A percentile compares a stretch with the other conserved stretches of the same genome.
Evolutionary conservation across 37 sponge, comb jelly and placozoan species (phyloP).

Genomic region (Spongilla lacustris): DNA sequence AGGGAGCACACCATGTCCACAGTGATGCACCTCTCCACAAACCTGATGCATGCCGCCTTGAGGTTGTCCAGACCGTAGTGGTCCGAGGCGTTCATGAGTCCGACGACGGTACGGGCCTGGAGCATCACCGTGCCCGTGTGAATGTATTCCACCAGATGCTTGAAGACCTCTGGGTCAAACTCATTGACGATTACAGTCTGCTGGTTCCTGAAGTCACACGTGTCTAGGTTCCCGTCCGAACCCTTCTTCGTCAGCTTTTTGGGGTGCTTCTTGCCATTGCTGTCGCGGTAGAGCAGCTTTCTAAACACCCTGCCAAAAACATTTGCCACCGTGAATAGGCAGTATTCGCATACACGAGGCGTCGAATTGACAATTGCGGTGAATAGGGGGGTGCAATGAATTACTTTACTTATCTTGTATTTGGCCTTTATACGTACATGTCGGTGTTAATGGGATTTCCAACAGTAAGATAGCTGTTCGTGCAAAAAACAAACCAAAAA

Average conservation of each 20-base stretch:
- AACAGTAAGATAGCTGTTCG: no score
- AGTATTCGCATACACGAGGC: no score
- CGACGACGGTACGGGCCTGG: slow-evolving; percentile 85
- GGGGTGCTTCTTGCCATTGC: slow-evolving; percentile 18
- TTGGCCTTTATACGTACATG: no score
- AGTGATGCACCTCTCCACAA: slow-evolving; percentile 73
- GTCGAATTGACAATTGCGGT: no score
- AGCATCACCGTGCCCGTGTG: slow-evolving; percentile 89
- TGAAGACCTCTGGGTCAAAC: slow-evolving; percentile 92
- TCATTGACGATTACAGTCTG: slow-evolving; percentile 63
- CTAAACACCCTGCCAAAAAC: slow-evolving; percentile 56
- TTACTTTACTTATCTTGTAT: no score
- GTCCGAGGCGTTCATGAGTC: slow-evolving; percentile 95
- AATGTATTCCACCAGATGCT: slow-evolving; percentile 84
- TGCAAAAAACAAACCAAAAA: background rate
- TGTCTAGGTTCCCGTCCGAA: slow-evolving; percentile 52
- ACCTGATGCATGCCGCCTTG: slow-evolving; percentile 84
- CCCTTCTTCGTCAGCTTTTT: slow-evolving; percentile 18
- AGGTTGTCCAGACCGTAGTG: slow-evolving; percentile 92
- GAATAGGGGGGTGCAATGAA: no score
- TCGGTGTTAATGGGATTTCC: no score
- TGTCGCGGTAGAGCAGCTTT: slow-evolving; percentile 57
- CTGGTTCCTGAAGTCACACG: slow-evolving; percentile 48
- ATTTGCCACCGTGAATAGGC: no score
- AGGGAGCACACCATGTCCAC: slow-evolving; percentile 87